phyloP scores from a whole-genome alignment of 2,888 invertebrate species.

The Philonicus albiceps region DNA sequence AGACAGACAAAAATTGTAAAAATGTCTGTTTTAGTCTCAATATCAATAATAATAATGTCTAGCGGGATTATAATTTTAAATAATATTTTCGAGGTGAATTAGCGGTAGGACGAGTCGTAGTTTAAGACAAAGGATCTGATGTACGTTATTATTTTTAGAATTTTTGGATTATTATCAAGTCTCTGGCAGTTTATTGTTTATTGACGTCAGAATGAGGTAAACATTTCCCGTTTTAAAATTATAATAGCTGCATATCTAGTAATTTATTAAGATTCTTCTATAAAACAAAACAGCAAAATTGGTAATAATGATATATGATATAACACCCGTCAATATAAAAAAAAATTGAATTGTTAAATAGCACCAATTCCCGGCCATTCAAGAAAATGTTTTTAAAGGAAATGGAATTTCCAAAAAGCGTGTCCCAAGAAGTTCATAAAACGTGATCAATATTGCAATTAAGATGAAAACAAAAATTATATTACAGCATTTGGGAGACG shows the following conservation, averaged over 20 bases:
- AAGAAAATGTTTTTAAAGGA: neutral
- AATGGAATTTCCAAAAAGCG: neutral
- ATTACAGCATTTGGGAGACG: neutral
- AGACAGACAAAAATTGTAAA: too few relatives aligned
- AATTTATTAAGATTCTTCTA: neutral
- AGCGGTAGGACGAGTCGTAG: neutral
- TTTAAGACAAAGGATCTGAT: neutral
- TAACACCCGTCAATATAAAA: neutral
- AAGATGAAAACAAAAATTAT: neutral
- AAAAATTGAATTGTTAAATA: neutral
- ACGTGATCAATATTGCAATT: neutral
- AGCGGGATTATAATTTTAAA: too few relatives aligned
- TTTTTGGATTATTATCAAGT: neutral
- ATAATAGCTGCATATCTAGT: neutral
- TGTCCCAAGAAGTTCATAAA: neutral
- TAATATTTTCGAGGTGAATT: neutral
- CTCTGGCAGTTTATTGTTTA: neutral
- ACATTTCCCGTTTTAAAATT: neutral
- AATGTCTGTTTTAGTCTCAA: too few relatives aligned
- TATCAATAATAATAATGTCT: too few relatives aligned
- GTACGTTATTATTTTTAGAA: neutral
- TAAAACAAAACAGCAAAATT: neutral
- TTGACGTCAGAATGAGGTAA: neutral
- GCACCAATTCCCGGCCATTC: neutral
- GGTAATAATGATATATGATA: neutral